Conservation (phyloP, 2,113 vertebrate genomes). For the Otus sunia region DNA sequence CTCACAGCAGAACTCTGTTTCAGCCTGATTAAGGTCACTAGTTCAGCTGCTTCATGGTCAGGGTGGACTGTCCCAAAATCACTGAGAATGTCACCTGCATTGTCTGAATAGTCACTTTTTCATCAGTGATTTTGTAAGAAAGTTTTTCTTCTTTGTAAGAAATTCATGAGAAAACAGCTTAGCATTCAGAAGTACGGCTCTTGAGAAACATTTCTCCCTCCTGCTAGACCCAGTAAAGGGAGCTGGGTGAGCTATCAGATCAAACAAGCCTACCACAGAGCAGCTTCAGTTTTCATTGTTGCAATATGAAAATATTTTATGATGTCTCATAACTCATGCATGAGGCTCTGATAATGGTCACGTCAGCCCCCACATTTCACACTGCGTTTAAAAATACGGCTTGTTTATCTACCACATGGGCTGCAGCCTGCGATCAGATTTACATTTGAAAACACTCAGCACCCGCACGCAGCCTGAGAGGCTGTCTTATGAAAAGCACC, state of each 20-base stretch:
- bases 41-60: background rate
- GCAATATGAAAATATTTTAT: constrained; percentile 17
- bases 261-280: constrained; percentile 48
- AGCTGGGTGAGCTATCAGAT: background rate
- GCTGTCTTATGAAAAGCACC: background rate
- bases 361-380: constrained; percentile 17
- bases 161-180: background rate
- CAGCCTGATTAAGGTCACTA: background rate
- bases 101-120: background rate
- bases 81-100: background rate
- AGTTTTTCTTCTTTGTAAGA: background rate
- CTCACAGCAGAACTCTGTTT: background rate
- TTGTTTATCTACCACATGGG: constrained; percentile 21
- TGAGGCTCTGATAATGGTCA: constrained; percentile 10
- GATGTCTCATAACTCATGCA: constrained; percentile 17
- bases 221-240: background rate
- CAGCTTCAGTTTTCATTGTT: constrained; percentile 7
- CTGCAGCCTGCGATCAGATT: background rate
- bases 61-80: background rate
- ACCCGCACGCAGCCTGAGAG: background rate
- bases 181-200: background rate
- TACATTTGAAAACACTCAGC: background rate
- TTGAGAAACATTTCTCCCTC: background rate
- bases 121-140: background rate
- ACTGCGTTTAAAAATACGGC: background rate